Conservation (phyloP, 1,140 invertebrate species). For the Thaumatotibia leucotreta region DNA sequence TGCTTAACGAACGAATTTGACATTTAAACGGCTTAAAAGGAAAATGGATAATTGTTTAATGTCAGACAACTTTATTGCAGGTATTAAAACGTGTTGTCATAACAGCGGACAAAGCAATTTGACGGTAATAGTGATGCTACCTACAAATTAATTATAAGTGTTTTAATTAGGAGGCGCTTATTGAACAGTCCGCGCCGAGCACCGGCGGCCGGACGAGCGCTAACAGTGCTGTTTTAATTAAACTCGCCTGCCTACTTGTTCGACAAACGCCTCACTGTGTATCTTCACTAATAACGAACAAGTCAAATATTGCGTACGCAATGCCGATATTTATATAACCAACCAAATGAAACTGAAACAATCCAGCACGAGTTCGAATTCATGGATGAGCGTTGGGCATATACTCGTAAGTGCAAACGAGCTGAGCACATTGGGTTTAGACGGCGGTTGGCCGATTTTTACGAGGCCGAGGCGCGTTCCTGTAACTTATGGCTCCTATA, state of each 20-base stretch:
- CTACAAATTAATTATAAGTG: conserved; percentile 57
- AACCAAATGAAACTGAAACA: not conserved
- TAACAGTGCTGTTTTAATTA: conserved; percentile 61
- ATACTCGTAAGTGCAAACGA: conserved; percentile 21
- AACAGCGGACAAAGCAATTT: conserved; percentile 37
- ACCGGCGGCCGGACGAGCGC: conserved; percentile 29
- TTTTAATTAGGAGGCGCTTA: conserved; percentile 62
- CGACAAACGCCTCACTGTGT: conserved; percentile 5
- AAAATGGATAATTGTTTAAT: not conserved
- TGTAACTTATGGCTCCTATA: conserved; percentile 64
- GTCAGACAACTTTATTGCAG: not conserved
- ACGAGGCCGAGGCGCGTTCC: conserved; percentile 49
- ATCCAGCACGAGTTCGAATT: conserved; percentile 1
- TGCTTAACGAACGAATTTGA: not conserved
- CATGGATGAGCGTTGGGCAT: conserved; percentile 8
- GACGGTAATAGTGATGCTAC: conserved; percentile 36
- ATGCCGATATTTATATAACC: not conserved
- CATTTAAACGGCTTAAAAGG: not conserved
- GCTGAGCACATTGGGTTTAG: conserved; percentile 17
- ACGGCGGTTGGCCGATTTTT: conserved; percentile 57
- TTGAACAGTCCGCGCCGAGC: conserved; percentile 39
- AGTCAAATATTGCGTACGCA: not conserved
- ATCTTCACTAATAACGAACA: conserved; percentile 10
- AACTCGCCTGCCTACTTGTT: conserved; percentile 35
- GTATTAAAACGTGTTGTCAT: conserved; percentile 23